Evolutionary conservation across 2,888 invertebrate genomes (phyloP).

Genomic region (Cerceris ruficornis): DNA sequence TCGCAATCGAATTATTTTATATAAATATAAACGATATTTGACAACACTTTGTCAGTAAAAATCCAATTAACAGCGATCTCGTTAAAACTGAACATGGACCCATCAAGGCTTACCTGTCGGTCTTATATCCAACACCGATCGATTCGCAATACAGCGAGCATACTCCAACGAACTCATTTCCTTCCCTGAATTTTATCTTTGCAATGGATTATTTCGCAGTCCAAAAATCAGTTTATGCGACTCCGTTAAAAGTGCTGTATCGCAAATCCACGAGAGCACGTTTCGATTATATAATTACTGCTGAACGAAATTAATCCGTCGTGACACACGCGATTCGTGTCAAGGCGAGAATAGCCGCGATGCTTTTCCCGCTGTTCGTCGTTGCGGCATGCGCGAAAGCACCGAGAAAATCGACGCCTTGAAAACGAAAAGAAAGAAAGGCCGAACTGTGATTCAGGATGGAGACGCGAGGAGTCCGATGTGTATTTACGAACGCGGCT

Average conservation of each 20-base stretch:
- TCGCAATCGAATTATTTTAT: too few species aligned
- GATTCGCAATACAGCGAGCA: too few species aligned
- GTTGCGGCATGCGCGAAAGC: conserved; percentile 41
- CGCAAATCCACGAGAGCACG: conserved; percentile 60
- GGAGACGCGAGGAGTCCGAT: not conserved
- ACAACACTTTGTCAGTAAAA: too few species aligned
- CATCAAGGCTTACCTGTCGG: too few species aligned
- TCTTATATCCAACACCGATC: too few species aligned
- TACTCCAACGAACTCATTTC: too few species aligned
- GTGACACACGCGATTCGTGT: conserved; percentile 73
- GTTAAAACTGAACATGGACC: too few species aligned
- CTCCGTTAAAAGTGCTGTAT: conserved; percentile 48
- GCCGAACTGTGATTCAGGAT: not conserved
- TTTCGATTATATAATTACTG: conserved; percentile 74
- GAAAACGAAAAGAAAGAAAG: not conserved
- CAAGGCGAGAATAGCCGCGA: conserved; percentile 69
- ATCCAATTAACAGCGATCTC: too few species aligned
- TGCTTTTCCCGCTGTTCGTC: conserved; percentile 51
- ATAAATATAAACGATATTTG: too few species aligned
- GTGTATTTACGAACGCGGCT: not conserved
- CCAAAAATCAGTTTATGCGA: conserved; percentile 32
- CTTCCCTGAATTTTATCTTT: too few species aligned
- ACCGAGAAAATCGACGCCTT: conserved; percentile 18
- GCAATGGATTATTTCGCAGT: not conserved
- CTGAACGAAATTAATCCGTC: conserved; percentile 76